Base-by-base conservation (phyloP, 1,140 invertebrate species). In the Battus philenor region DNA sequence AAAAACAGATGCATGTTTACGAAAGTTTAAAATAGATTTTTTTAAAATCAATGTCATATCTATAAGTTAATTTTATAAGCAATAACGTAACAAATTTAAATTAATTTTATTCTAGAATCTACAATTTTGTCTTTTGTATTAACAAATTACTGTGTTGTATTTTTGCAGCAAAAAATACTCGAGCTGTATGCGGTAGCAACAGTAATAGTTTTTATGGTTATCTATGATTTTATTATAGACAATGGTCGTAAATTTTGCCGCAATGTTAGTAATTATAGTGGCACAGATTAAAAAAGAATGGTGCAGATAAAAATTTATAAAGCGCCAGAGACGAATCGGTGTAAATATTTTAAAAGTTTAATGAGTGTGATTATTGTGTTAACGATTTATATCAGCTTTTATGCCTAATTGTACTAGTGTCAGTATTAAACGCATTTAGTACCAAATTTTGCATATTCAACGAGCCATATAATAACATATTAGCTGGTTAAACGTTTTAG, bases 381-480 rank as follows among this genome's bases (percentile, higher is more conserved):
- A 34, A 26, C 46, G 47, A 53, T 53, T 46, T 33, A 34, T 38
- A 58, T 62, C 51, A 43, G 39, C 46, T 46, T 55, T 51, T 55
- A 56, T 39, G 39, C 52, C 48, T 57, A 60, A 59, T 56, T 56
- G 48, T 29, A 15, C 17, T 39, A 39, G 15, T 32, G 32, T 34
- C 30, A 46, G 50, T 59, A 53, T 56, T 58, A 55, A 54, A 57
- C 48, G 36, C 17, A 27, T 29, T 29, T 46, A 48, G 31, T 17
- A 34, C 39, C n/a, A 54, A 53, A 43, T 58, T 69, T 69, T 65
- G 50, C 63, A 69, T 68, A 68, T 13, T 45, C 47, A 73, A 70
- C 67, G 50, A 56, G 34, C 51, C 59, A 55, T 73, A 45, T 66
- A 68, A 73, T 49, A 17, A 39, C 39, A 41, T 41, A 50, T 43